phyloP scores from a whole-genome alignment of 2,888 invertebrate species.

The Hipparchia sbordonii region DNA sequence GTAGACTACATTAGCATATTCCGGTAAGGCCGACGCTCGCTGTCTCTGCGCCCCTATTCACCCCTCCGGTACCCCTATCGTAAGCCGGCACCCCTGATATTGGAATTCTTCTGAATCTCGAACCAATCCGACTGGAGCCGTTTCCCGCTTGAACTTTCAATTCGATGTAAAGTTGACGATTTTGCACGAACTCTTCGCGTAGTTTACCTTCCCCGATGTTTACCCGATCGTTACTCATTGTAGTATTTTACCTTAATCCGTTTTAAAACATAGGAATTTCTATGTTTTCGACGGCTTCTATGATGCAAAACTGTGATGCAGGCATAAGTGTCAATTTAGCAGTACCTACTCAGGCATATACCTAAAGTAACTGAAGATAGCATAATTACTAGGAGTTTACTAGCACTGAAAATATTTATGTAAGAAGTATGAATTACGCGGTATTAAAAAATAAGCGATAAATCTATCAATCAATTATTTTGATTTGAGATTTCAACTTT shows the following conservation, averaged over 20 bases:
- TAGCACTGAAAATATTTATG: too few relatives aligned
- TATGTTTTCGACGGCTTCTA: too few relatives aligned
- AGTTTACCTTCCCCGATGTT: conserved; percentile 17
- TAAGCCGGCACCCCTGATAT: conserved; percentile 63
- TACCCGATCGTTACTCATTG: conserved; percentile 5
- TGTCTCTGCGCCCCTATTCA: conserved; percentile 49
- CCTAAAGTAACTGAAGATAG: too few relatives aligned
- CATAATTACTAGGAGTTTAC: too few relatives aligned
- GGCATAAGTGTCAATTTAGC: too few relatives aligned
- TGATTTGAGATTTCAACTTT: background rate
- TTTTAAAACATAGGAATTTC: background rate
- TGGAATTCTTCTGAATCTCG: conserved; percentile 78
- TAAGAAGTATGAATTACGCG: too few relatives aligned
- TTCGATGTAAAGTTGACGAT: conserved; percentile 56
- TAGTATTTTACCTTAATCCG: background rate
- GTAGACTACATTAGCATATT: conserved; percentile 68
- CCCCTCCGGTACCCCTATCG: conserved; percentile 47
- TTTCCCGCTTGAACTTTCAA: conserved; percentile 61
- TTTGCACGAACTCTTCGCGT: conserved; percentile 35
- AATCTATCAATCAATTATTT: too few relatives aligned
- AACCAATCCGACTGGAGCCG: conserved; percentile 61
- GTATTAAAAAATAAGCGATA: too few relatives aligned
- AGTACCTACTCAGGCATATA: too few relatives aligned
- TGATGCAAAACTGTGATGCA: too few relatives aligned
- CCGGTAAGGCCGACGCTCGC: conserved; percentile 54